These are phyloP conservation scores for Malthinus flaveolus DNA, from an alignment of 2,888 invertebrate species.

Conservation along the genomic window DNA sequence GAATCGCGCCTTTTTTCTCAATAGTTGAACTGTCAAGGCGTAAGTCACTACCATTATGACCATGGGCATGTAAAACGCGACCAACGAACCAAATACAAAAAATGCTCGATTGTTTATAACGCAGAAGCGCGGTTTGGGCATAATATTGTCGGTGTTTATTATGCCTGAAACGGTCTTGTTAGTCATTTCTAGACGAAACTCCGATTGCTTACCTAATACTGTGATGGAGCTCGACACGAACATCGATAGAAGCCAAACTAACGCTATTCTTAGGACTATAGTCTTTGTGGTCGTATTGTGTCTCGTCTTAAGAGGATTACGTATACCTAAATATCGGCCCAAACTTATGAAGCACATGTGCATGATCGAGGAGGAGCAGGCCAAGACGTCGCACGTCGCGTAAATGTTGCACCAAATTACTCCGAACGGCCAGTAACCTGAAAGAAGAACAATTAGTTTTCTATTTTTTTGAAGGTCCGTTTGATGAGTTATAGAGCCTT, in stretches of 20 bases:
- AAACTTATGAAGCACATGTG: slow-evolving; percentile 94
- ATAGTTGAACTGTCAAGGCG: slow-evolving; percentile 82
- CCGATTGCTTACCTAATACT: slow-evolving; percentile 69
- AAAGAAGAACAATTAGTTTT: slow-evolving; percentile 37
- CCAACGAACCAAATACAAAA: slow-evolving; percentile 89
- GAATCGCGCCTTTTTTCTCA: slow-evolving; percentile 77
- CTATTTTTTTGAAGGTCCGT: no score
- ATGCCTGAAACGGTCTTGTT: slow-evolving; percentile 61
- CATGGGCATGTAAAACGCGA: slow-evolving; percentile 95
- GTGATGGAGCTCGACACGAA: slow-evolving; percentile 85
- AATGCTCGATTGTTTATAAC: slow-evolving; percentile 84
- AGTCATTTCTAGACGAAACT: not conserved
- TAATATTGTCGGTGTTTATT: slow-evolving; percentile 75
- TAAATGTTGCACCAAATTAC: slow-evolving; percentile 93
- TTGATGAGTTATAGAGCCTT: no score
- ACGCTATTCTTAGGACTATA: slow-evolving; percentile 84
- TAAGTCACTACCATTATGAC: slow-evolving; percentile 93
- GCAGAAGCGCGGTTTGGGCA: slow-evolving; percentile 76
- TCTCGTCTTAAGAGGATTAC: slow-evolving; percentile 84
- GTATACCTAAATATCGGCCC: slow-evolving; percentile 85
- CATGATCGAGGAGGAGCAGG: slow-evolving; percentile 93
- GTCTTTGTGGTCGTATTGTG: slow-evolving; percentile 83
- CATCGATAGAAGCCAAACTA: slow-evolving; percentile 92
- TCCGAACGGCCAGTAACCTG: slow-evolving; percentile 92
- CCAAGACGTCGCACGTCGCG: slow-evolving; percentile 93